A percentile compares a stretch with the other conserved stretches of the same genome.
phyloP scores from a whole-genome alignment of 2,113 vertebrate genomes.

The Capreolus pygargus region DNA sequence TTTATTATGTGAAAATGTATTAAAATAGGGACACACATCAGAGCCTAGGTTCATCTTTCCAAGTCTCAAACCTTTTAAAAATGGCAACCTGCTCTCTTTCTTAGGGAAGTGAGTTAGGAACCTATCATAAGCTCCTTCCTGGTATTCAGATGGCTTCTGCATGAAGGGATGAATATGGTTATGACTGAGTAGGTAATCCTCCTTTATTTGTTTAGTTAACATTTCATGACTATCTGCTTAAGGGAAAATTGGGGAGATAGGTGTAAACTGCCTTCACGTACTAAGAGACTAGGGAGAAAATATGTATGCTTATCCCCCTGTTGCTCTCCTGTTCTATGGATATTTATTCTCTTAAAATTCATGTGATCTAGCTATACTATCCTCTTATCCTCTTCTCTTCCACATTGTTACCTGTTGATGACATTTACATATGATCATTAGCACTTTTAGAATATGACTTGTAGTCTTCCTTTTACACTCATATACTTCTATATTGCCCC shows the following conservation, averaged over 20 bases:
- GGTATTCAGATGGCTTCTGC: background rate
- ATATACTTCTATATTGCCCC: background rate
- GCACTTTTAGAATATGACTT: background rate
- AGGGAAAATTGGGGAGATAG: background rate
- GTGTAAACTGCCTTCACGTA: background rate
- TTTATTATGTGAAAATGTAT: background rate
- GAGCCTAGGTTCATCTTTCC: background rate
- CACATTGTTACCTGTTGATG: background rate
- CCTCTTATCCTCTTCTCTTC: background rate
- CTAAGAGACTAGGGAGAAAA: background rate
- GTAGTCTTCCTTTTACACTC: background rate
- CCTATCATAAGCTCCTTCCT: background rate
- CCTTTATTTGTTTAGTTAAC: background rate
- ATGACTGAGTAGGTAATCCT: background rate
- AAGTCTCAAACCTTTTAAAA: background rate
- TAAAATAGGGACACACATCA: background rate
- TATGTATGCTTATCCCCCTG: background rate
- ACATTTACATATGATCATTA: background rate
- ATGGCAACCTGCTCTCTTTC: background rate
- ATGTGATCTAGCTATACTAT: background rate
- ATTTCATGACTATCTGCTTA: background rate
- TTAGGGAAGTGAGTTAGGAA: background rate
- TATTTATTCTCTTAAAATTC: background rate
- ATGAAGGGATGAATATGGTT: background rate
- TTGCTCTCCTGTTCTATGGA: background rate